Conservation (phyloP, 1,140 invertebrate species). For the Leptopilina boulardi region DNA sequence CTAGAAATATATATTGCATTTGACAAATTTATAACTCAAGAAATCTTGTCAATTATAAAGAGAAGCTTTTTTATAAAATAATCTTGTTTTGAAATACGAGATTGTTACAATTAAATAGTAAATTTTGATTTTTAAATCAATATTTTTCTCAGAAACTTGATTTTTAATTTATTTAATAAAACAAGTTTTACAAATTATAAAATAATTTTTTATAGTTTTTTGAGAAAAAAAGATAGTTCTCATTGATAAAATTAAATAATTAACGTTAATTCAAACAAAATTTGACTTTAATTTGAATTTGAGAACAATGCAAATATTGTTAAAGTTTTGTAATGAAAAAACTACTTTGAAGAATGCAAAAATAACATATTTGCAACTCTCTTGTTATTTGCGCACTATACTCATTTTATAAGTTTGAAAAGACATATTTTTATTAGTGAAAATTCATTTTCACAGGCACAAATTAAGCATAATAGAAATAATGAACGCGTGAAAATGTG, state of each 20-base stretch:
- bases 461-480: slow-evolving; percentile 12
- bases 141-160: neutral
- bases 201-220: neutral
- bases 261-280: neutral
- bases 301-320: neutral
- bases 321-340: neutral
- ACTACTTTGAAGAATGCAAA: neutral
- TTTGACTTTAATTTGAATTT: neutral
- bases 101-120: too few species aligned
- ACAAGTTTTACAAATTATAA: neutral
- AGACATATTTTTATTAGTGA: neutral
- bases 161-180: neutral
- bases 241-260: neutral
- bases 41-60: slow-evolving; percentile 1
- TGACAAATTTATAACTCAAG: neutral
- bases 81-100: too few species aligned
- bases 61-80: neutral
- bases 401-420: slow-evolving; percentile 1
- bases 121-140: neutral
- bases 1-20: neutral
- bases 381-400: neutral
- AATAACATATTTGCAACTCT: neutral
- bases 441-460: neutral
- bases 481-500: neutral
- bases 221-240: slow-evolving; percentile 3